Evolutionary conservation across 2,113 vertebrate genomes (phyloP).

Genomic region (Chlamydotis undulata): DNA sequence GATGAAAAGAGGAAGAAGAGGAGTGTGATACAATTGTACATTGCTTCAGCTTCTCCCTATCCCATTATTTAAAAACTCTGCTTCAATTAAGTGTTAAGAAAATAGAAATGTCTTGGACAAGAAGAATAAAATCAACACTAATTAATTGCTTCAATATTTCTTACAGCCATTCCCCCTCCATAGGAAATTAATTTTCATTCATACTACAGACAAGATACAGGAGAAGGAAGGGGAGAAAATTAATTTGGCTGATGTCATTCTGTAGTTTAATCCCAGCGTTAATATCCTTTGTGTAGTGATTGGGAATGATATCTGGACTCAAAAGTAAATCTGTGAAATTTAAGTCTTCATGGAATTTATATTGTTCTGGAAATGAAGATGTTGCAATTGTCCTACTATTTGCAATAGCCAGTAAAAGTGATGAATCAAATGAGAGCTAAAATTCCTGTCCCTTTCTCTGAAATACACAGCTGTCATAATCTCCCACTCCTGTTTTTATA

Average conservation of each 20-base stretch:
- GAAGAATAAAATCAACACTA: slow-evolving; percentile 36
- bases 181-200: slow-evolving; percentile 64
- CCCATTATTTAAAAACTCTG: not conserved
- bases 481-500: not conserved
- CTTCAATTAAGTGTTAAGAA: slow-evolving; percentile 30
- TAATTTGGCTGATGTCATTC: slow-evolving; percentile 52
- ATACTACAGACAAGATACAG: slow-evolving; percentile 2
- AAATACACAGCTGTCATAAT: not conserved
- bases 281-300: slow-evolving; percentile 18
- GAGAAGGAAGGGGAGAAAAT: slow-evolving; percentile 33
- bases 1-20: not conserved
- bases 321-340: slow-evolving; percentile 19
- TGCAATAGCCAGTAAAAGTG: not conserved
- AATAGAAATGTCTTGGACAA: slow-evolving; percentile 27
- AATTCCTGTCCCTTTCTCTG: not conserved
- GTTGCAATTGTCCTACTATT: not conserved
- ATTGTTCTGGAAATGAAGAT: not conserved
- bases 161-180: not conserved
- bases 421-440: not conserved
- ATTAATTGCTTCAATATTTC: slow-evolving; percentile 49
- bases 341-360: not conserved
- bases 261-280: slow-evolving; percentile 29
- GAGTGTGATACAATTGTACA: not conserved
- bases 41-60: not conserved
- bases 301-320: slow-evolving; percentile 28